phyloP scores from a whole-genome alignment of 2,113 vertebrate species.

The Cricetomys ansorgei region DNA sequence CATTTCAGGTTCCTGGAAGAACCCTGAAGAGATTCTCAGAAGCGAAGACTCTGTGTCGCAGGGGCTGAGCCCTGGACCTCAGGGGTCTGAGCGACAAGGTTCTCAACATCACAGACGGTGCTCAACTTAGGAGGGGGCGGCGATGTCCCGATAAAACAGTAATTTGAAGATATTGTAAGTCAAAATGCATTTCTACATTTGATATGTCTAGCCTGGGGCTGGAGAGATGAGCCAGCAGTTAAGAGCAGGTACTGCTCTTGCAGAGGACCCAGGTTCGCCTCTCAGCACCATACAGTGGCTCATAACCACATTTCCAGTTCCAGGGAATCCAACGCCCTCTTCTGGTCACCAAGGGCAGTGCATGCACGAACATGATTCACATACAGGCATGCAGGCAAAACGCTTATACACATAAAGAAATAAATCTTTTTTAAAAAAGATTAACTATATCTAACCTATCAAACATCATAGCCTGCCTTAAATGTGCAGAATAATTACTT shows the following conservation, averaged over 20 bases:
- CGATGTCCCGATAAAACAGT: not conserved
- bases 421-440: not conserved
- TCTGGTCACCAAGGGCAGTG: not conserved
- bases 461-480: not conserved
- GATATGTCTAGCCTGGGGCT: no score
- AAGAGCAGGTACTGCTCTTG: not conserved
- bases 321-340: not conserved
- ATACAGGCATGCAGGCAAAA: not conserved
- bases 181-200: not conserved
- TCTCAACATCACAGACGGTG: not conserved
- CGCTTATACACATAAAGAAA: not conserved
- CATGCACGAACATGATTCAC: no score
- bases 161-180: not conserved
- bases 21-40: accelerated
- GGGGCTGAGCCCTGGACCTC: not conserved
- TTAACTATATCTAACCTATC: not conserved
- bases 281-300: not conserved
- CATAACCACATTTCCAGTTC: not conserved
- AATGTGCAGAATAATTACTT: not conserved
- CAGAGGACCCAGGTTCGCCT: not conserved
- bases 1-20: not conserved
- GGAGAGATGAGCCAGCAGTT: not conserved
- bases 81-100: not conserved
- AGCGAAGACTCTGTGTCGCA: not conserved
- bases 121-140: not conserved